Evolutionary conservation across 64 coral and sea anemone species (phyloP), one percentile per base, ranked within the genome.

Genomic region (Montipora sp.): DNA sequence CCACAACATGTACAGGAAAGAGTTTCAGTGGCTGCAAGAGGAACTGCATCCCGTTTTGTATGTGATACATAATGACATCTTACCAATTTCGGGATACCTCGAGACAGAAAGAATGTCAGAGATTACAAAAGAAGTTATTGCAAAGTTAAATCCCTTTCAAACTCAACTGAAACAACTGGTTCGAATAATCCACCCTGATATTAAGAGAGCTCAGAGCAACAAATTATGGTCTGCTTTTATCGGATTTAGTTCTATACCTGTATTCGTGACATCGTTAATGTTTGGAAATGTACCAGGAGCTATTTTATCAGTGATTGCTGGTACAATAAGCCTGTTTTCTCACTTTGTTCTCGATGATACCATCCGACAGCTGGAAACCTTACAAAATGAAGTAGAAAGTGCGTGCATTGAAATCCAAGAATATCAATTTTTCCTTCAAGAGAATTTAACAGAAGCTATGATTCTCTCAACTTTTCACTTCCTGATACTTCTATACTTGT

Each of bases 201-300:
- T 85, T 18, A 85, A 21, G 3, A 71, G 48, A 85, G 19, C 44
- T 48, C 15, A 13, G 2, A 69, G 14, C 19, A 8, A 21, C 1
- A 70, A 44, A 49, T 22, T 1, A 47, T 8, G 61, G 45, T 14
- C 82, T n/a, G 2, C 1, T 51, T 15, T 2, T 20, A 20, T 5
- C 16, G 45, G 6, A 22, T 20, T 85, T 7, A 44, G 43, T 10
- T 85, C 61, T 3, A 9, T 16, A 3, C 16, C 65, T 50, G 8
- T 70, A 18, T 85, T 18, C 5, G 82, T 20, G 20, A 63, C 8
- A 22, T 69, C 82, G 2, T 5, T 49, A 70, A 4, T 85, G 7
- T 1, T 23, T 85, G 82, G 63, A 70, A 50, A 85, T 85, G 65
- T 70, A 4, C 82, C 82, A 15, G 82, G 45, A 7, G 63, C 61